These are phyloP conservation scores for Carassius carassius DNA, from an alignment of 2,113 vertebrate genomes.

Conservation along the genomic window DNA sequence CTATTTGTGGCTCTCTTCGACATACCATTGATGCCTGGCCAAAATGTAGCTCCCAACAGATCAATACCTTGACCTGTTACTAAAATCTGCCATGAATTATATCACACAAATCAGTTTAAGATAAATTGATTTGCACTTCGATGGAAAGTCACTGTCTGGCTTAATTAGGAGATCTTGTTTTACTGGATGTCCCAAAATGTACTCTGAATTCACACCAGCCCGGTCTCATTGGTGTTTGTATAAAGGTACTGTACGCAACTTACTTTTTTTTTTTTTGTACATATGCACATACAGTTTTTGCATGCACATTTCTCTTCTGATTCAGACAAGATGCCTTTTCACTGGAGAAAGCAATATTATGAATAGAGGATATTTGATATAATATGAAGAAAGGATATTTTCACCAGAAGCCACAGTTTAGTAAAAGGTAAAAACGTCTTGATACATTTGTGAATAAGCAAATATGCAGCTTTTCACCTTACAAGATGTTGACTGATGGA, in stretches of 20 bases:
- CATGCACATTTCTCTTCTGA: not conserved
- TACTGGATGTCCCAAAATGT: not conserved
- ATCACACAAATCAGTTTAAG: conserved; percentile 32
- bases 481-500: not conserved
- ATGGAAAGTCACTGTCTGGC: not conserved
- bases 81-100: conserved; percentile 34
- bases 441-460: too few species aligned
- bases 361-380: too few species aligned
- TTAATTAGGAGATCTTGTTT: conserved; percentile 26
- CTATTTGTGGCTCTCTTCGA: conserved; percentile 48
- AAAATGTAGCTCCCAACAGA: conserved; percentile 19
- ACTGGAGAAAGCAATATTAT: too few species aligned
- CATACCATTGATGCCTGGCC: conserved; percentile 19
- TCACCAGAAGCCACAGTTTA: too few species aligned
- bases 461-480: not conserved
- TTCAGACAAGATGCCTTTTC: not conserved
- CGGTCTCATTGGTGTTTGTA: not conserved
- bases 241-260: not conserved
- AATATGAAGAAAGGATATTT: too few species aligned
- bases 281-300: not conserved
- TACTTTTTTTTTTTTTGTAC: not conserved
- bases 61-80: conserved; percentile 45
- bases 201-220: not conserved
- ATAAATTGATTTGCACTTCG: conserved; percentile 4
- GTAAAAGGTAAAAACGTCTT: too few species aligned